These are phyloP conservation scores for Tiaroga cobitis DNA, from an alignment of 2,797 vertebrate species.

Conservation along the genomic window DNA sequence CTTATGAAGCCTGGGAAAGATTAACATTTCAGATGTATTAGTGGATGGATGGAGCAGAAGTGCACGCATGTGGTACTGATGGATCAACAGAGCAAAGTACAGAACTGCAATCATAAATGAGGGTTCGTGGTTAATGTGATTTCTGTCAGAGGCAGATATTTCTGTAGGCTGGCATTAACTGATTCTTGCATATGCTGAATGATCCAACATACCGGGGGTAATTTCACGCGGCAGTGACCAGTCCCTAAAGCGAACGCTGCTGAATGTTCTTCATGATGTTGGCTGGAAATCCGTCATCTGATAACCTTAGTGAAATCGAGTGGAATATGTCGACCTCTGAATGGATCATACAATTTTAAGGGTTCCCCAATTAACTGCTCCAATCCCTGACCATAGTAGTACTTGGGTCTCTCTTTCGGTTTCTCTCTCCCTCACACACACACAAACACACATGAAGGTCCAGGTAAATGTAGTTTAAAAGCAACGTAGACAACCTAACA, in stretches of 20 bases:
- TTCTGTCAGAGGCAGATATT: constrained; percentile 38
- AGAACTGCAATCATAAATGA: constrained; percentile 32
- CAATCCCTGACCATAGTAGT: constrained; percentile 37
- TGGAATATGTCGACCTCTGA: constrained; percentile 42
- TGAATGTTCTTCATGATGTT: constrained; percentile 36
- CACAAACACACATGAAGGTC: constrained; percentile 3
- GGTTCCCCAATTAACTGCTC: constrained; percentile 53
- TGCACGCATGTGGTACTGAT: constrained; percentile 62
- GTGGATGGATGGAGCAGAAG: constrained; percentile 68
- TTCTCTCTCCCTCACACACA: constrained; percentile 11
- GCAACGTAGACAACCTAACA: constrained; percentile 65
- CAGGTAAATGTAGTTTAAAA: constrained; percentile 66
- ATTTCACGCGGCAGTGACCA: constrained; percentile 43
- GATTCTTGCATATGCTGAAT: constrained; percentile 24
- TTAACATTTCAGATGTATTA: constrained; percentile 78
- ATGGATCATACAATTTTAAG: constrained; percentile 54
- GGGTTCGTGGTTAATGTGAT: constrained; percentile 36
- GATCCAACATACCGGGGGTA: constrained; percentile 29
- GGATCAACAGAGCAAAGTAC: constrained; percentile 61
- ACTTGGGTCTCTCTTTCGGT: constrained; percentile 25
- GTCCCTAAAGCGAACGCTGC: constrained; percentile 31
- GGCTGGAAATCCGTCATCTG: constrained; percentile 30
- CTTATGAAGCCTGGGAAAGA: constrained; percentile 79
- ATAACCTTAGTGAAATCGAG: constrained; percentile 34
- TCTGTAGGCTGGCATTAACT: constrained; percentile 34